Evolutionary conservation across 2,113 vertebrate species (phyloP).

Genomic region (Callopanchax toddi): DNA sequence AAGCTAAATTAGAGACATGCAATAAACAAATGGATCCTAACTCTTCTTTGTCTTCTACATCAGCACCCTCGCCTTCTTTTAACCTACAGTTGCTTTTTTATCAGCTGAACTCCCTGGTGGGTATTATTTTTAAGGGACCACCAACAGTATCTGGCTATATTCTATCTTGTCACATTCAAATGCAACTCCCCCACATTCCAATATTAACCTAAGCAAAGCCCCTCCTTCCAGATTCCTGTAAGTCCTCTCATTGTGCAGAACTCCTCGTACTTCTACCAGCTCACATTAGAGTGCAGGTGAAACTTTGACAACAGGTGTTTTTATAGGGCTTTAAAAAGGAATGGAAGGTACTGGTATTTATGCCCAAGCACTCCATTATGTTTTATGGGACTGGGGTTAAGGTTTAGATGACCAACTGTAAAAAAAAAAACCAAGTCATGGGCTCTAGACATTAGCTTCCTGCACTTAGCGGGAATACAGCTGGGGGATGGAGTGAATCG

Average conservation of each 20-base stretch:
- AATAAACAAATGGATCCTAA: too few relatives aligned
- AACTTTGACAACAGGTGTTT: conserved; percentile 72
- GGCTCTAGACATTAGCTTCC: conserved; percentile 51
- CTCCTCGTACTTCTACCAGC: conserved; percentile 24
- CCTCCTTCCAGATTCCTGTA: conserved; percentile 10
- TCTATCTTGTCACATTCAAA: conserved; percentile 24
- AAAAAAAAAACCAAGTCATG: conserved; percentile 71
- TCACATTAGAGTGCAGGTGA: conserved; percentile 56
- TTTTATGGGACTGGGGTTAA: conserved; percentile 73
- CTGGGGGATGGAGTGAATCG: conserved; percentile 38
- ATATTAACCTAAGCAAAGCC: conserved; percentile 5
- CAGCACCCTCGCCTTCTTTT: conserved; percentile 16
- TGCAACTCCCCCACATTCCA: conserved; percentile 11
- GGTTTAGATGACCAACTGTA: conserved; percentile 73
- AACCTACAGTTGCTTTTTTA: conserved; percentile 27
- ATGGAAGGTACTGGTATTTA: conserved; percentile 74
- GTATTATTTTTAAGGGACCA: conserved; percentile 31
- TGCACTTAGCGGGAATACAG: conserved; percentile 38
- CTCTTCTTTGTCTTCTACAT: too few relatives aligned
- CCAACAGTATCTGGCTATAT: conserved; percentile 25
- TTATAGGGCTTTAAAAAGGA: conserved; percentile 71
- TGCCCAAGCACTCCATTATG: conserved; percentile 70
- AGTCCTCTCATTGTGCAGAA: conserved; percentile 1
- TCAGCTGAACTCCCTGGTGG: conserved; percentile 23
- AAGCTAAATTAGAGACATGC: neutral